Evolutionary conservation across 2,113 vertebrate genomes (phyloP).

Genomic region (Podarcis muralis): DNA sequence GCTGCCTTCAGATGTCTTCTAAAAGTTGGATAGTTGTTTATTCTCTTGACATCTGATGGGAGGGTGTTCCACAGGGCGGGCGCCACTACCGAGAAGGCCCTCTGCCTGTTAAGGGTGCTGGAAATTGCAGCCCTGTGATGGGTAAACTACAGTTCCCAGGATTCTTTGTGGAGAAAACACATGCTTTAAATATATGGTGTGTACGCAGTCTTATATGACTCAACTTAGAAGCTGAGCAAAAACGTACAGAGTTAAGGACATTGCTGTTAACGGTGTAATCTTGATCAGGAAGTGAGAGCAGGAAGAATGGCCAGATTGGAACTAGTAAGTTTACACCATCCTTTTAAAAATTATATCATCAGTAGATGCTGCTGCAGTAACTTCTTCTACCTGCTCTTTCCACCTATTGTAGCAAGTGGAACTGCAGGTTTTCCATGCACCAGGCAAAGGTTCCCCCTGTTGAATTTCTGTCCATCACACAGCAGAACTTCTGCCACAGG

Average conservation of each 20-base stretch:
- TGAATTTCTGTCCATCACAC: not conserved
- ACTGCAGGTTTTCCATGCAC: not conserved
- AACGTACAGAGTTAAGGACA: not conserved
- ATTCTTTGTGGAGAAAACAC: too few species aligned
- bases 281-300: not conserved
- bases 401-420: not conserved
- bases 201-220: not conserved
- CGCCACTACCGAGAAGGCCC: too few species aligned
- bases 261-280: too few species aligned
- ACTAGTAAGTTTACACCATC: not conserved
- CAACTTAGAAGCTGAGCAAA: not conserved
- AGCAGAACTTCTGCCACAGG: not conserved
- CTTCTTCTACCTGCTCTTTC: not conserved
- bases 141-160: too few species aligned
- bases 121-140: too few species aligned
- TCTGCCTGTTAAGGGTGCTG: too few species aligned
- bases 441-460: not conserved
- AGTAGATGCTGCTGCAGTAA: not conserved
- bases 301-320: too few species aligned
- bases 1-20: too few species aligned
- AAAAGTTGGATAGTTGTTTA: too few species aligned
- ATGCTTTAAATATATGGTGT: not conserved
- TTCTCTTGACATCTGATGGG: too few species aligned
- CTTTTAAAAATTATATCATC: not conserved
- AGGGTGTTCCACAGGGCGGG: too few species aligned